Base-by-base conservation (phyloP, 2,797 vertebrate genomes). In the Buceros bicornis region DNA sequence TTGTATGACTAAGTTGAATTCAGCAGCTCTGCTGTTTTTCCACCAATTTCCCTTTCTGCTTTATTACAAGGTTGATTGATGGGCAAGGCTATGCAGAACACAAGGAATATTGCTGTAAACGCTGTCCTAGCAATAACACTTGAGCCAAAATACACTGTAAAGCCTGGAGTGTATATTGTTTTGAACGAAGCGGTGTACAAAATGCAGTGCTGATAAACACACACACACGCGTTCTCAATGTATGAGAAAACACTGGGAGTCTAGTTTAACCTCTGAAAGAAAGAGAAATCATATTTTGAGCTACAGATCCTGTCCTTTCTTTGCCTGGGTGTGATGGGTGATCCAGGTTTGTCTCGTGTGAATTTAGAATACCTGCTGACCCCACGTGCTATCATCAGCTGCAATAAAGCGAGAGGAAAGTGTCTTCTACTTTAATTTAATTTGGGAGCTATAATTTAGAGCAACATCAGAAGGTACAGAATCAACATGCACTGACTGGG, bases 1-100 rank as follows among this genome's bases (percentile, higher is more conserved):
- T 94, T 50, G 65, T 92, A 45, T 92, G 62, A 92, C 95, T 89
- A 78, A 67, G 65, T 82, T 92, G 91, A 95, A 93, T 91, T 87
- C 76, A 90, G 87, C 80, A 86, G 40, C 24, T 88, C 93, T 95
- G 89, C 94, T 95, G 82, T 72, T 93, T 96, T 95, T 83, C 56
- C 58, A 37, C 51, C 5, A 13, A 67, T 80, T 96, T 79, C 40
- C 57, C 47, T 87, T 86, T 84, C 94, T 95, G 81, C 78, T 93
- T 79, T 97, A 92, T 94, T 97, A 70, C 17, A 66, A 51, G 57
- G 74, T 65, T 94, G 96, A 97, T 85, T 96, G 95, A 95, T 88
- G 84, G 92, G 92, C 87, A 94, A 73, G 88, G 43, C 78, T 95
- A 87, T 86, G 43, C 64, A 96, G 72, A 95, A 90, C 87, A 86